Percentiles rank a stretch among this genome's conserved stretches.
These are phyloP conservation scores for Acanthosepion lycidas DNA, from an alignment of 2,888 invertebrate genomes.

Conservation along the genomic window DNA sequence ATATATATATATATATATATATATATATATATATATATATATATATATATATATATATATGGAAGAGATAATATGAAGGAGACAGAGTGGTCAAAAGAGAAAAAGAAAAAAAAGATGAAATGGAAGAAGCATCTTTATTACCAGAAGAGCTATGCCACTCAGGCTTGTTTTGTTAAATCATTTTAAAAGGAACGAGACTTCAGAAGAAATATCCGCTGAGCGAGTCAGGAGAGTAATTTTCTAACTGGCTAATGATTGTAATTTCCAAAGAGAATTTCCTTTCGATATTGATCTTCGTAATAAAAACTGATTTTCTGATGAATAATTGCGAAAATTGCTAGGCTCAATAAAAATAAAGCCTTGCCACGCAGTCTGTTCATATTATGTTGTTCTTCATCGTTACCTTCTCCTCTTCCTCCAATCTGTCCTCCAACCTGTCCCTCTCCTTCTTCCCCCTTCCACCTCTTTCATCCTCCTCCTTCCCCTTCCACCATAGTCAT, in stretches of 20 bases:
- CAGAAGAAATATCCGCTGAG: background rate
- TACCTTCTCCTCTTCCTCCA: background rate
- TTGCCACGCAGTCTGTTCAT: background rate
- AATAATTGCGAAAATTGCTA: background rate
- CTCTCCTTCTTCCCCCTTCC: background rate
- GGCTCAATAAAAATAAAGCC: background rate
- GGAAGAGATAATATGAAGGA: background rate
- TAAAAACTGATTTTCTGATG: background rate
- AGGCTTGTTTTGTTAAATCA: background rate
- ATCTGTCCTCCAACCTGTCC: background rate
- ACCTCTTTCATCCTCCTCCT: background rate
- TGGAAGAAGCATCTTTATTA: background rate
- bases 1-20: too few relatives aligned
- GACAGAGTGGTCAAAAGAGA: background rate
- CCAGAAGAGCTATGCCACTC: background rate
- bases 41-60: too few relatives aligned
- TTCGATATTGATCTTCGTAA: background rate
- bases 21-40: too few relatives aligned
- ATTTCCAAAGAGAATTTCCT: conserved; percentile 8
- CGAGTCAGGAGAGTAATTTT: conserved; percentile 9
- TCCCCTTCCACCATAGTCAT: background rate
- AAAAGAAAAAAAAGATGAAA: background rate
- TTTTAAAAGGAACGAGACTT: background rate
- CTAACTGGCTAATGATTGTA: conserved; percentile 33
- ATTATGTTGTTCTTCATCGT: background rate